These are phyloP conservation scores for Syngnathus rostellatus DNA, from an alignment of 2,797 vertebrate species.

Conservation along the genomic window DNA sequence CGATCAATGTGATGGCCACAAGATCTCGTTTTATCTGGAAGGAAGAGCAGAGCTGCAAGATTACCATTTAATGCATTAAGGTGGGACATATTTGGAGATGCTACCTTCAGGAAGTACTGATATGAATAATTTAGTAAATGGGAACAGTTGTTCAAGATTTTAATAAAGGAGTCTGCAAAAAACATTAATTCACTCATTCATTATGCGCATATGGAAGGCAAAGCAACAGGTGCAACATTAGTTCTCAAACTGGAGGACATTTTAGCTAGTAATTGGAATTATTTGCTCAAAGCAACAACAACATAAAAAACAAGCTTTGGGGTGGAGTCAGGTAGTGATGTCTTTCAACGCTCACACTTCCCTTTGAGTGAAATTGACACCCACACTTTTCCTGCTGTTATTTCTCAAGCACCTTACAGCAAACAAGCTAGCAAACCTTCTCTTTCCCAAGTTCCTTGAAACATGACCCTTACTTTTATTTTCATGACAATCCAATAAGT, in stretches of 20 bases:
- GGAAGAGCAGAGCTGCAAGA: slow-evolving; percentile 19
- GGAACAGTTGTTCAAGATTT: neutral
- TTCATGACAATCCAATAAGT: neutral
- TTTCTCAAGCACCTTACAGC: neutral
- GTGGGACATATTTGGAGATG: slow-evolving; percentile 34
- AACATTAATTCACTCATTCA: neutral
- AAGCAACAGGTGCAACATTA: neutral
- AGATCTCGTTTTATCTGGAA: slow-evolving; percentile 56
- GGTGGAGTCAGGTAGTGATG: neutral
- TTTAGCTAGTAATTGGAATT: neutral
- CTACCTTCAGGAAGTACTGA: slow-evolving; percentile 30
- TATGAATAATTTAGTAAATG: neutral
- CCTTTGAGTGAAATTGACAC: neutral
- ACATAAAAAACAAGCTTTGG: neutral
- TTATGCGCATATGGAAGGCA: neutral
- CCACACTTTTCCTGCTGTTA: neutral
- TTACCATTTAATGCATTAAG: slow-evolving; percentile 58
- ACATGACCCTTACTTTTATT: neutral
- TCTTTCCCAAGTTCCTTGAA: neutral
- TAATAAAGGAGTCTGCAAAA: neutral
- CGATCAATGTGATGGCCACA: slow-evolving; percentile 42
- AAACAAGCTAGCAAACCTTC: neutral
- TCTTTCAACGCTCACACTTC: neutral
- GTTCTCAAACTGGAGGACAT: neutral
- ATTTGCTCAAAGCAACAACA: neutral